Base-by-base conservation (phyloP, 2,888 invertebrate species). In the Amphimallon solstitiale region DNA sequence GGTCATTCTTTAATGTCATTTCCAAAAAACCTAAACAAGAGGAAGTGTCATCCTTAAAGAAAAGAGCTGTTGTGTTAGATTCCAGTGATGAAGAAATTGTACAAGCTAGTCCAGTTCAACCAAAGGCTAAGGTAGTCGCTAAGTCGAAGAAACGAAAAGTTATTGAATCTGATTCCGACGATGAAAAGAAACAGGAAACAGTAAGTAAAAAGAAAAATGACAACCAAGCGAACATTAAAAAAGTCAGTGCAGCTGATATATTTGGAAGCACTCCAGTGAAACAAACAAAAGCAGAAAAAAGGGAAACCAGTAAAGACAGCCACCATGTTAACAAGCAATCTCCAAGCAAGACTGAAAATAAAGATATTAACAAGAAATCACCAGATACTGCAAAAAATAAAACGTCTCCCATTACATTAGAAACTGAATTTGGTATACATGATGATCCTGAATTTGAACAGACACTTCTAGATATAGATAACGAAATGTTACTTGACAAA, bases 391-490 rank as follows among this genome's bases (percentile, higher is more conserved):
- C 4, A 9, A 45, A 34, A 60, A 37, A 63, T 67, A 66, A 67
- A 67, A 64, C 68, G 48, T 40, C 56, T 61, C 69, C 63, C 69
- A 75, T 21, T 75, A 76, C 52, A 67, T 43, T 64, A 9, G 77
- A 75, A 23, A 69, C 78, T 21, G 81, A 84, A 69, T 72, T 82
- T 15, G 84, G 88, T 23, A 85, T 88, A 72, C 90, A 90, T 77
- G 85, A 87, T 74, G 87, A 91, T 82, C 88, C 89, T 29, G 88
- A 90, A 64, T 93, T 94, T 81, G 89, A 89, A 74, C 85, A 87
- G 73, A 90, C 90, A 14, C 81, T 92, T 12, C 76, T 87, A 68
- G 87, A 89, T 76, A 79, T 92, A 66, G 92, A 92, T 81, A 86
- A 85, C 72, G 76, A 81, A 60, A 78, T 84, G 68, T 79, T 82